Evolutionary conservation across 2,113 vertebrate genomes (phyloP).

Genomic region (Lycocorax pyrrhopterus): DNA sequence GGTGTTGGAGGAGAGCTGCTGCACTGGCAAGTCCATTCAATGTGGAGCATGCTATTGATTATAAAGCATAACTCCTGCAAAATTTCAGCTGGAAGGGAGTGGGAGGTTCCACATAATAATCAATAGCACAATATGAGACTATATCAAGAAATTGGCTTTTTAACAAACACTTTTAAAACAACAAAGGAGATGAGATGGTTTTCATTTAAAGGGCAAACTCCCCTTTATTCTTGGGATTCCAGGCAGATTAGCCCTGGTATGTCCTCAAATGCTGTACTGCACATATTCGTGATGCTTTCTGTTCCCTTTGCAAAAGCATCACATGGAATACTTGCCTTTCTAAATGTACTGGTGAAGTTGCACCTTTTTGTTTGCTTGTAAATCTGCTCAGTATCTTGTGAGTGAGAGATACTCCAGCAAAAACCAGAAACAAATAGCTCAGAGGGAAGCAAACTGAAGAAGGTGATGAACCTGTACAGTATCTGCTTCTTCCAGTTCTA

Average conservation of each 20-base stretch:
- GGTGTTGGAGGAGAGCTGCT: conserved; percentile 24
- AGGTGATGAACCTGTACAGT: background rate
- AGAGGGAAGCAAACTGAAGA: background rate
- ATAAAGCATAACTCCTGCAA: conserved; percentile 48
- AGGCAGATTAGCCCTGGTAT: conserved; percentile 32
- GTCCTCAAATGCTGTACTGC: background rate
- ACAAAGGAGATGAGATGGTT: conserved; percentile 44
- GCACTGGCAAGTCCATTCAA: background rate
- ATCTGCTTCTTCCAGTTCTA: background rate
- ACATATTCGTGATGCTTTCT: background rate
- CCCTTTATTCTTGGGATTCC: conserved; percentile 41
- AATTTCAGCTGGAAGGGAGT: conserved; percentile 40
- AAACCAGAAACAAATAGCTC: background rate
- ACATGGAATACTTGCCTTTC: background rate
- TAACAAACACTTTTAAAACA: conserved; percentile 43
- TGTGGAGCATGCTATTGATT: conserved; percentile 36
- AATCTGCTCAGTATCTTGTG: background rate
- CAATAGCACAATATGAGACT: conserved; percentile 52
- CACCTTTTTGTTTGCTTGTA: background rate
- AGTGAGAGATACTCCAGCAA: background rate
- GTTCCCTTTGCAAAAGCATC: background rate
- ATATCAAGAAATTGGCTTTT: conserved; percentile 36
- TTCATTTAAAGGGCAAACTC: conserved; percentile 37
- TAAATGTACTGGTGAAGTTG: rapidly evolving
- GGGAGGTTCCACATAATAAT: conserved; percentile 38